These are phyloP conservation scores for Montipora cactus DNA, from an alignment of 64 coral and sea anemone genomes.

Conservation along the genomic window DNA sequence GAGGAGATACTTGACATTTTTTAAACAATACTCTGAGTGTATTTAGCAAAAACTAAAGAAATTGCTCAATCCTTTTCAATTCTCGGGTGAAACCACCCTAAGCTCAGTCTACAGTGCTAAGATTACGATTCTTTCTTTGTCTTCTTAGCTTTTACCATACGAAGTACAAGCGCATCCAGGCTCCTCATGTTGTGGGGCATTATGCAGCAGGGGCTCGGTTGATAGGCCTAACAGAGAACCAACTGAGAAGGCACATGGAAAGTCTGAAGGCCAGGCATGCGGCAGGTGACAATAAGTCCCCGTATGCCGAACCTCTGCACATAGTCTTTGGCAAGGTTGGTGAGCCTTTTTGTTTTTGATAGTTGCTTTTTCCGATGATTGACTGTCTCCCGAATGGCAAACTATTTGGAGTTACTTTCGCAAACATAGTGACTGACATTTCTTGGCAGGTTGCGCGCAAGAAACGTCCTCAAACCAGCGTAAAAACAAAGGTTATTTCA, in stretches of 20 bases:
- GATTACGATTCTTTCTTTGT: not conserved
- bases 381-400: too few relatives aligned
- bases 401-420: too few relatives aligned
- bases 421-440: not conserved
- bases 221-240: conserved; percentile 94
- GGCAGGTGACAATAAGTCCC: conserved; percentile 88
- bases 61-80: too few relatives aligned
- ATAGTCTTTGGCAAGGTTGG: conserved; percentile 82
- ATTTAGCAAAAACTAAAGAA: too few relatives aligned
- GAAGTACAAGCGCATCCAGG: conserved; percentile 93
- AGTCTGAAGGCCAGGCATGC: conserved; percentile 86
- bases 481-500: not conserved
- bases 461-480: conserved; percentile 7
- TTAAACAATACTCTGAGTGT: too few relatives aligned
- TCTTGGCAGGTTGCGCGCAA: not conserved
- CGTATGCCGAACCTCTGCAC: conserved; percentile 92
- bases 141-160: conserved; percentile 85
- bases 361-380: not conserved
- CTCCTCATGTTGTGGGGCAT: conserved; percentile 96
- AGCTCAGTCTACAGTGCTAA: not conserved
- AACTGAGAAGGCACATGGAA: conserved; percentile 96
- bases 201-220: conserved; percentile 95
- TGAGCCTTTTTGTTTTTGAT: conserved; percentile 3
- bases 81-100: not conserved
- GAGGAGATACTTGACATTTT: too few relatives aligned